These are phyloP conservation scores for Unio pictorum DNA, from an alignment of 2,888 invertebrate species.

Conservation along the genomic window DNA sequence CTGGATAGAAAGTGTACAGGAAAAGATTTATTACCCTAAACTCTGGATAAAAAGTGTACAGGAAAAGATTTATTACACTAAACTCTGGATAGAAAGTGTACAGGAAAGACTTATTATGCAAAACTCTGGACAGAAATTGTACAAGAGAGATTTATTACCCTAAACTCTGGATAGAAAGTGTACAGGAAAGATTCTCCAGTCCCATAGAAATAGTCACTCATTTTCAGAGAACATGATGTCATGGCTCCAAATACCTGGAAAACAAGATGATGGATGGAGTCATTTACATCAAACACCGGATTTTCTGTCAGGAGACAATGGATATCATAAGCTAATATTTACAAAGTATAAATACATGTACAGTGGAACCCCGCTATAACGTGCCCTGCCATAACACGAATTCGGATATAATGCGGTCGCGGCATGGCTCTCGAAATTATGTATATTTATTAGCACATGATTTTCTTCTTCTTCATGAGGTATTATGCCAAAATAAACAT, in stretches of 20 bases:
- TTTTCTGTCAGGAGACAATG: not conserved
- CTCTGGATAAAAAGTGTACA: too few relatives aligned
- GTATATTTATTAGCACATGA: too few relatives aligned
- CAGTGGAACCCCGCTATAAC: too few relatives aligned
- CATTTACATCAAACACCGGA: not conserved
- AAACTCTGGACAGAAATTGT: too few relatives aligned
- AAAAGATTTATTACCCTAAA: too few relatives aligned
- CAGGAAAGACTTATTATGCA: conserved; percentile 76
- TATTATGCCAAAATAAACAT: too few relatives aligned
- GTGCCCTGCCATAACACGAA: too few relatives aligned
- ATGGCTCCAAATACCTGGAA: conserved; percentile 93
- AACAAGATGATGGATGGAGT: conserved; percentile 2
- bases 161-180: conserved; percentile 84
- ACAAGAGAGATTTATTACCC: conserved; percentile 44
- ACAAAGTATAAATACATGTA: too few relatives aligned
- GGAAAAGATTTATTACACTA: conserved; percentile 59
- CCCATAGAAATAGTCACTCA: conserved; percentile 97
- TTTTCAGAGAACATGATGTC: conserved; percentile 91
- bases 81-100: conserved; percentile 84
- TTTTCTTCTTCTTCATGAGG: too few relatives aligned
- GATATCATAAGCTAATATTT: not conserved
- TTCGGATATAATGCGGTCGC: too few relatives aligned
- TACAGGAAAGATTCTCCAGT: conserved; percentile 90
- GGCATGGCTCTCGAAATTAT: too few relatives aligned
- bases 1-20: too few relatives aligned